phyloP scores from a whole-genome alignment of 1,140 invertebrate species.

The Venturia canescens region DNA sequence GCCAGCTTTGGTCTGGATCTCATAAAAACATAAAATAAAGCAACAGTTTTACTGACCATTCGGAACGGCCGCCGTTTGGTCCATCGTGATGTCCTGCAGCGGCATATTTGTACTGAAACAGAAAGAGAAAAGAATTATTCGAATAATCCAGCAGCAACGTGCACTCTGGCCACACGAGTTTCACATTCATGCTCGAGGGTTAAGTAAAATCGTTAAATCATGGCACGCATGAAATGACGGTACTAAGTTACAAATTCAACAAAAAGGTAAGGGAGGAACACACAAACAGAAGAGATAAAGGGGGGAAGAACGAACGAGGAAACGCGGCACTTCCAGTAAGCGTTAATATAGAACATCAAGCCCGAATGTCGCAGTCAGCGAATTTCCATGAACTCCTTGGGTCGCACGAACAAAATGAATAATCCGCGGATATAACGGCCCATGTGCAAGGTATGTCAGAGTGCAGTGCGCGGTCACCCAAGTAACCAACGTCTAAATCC shows the following conservation, averaged over 20 bases:
- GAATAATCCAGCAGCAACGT: no score
- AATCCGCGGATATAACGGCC: conserved; percentile 54
- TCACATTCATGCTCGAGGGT: background rate
- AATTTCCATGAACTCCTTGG: conserved; percentile 49
- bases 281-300: background rate
- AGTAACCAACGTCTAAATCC: conserved; percentile 35
- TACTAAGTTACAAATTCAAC: conserved; percentile 46
- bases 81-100: conserved; percentile 67
- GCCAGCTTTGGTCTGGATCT: no score
- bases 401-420: conserved; percentile 58
- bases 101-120: conserved; percentile 68
- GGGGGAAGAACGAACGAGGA: conserved; percentile 54
- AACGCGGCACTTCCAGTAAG: conserved; percentile 64
- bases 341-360: conserved; percentile 67
- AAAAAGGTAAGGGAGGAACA: background rate
- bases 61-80: conserved; percentile 59
- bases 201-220: conserved; percentile 20
- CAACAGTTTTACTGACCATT: conserved; percentile 61
- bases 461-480: conserved; percentile 17
- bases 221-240: conserved; percentile 44
- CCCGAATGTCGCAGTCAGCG: conserved; percentile 24
- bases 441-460: conserved; percentile 34
- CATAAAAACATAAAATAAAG: background rate
- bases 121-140: conserved; percentile 40
- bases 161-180: background rate